Base-by-base conservation (phyloP, 2,797 vertebrate genomes). In the Pitangus sulphuratus region DNA sequence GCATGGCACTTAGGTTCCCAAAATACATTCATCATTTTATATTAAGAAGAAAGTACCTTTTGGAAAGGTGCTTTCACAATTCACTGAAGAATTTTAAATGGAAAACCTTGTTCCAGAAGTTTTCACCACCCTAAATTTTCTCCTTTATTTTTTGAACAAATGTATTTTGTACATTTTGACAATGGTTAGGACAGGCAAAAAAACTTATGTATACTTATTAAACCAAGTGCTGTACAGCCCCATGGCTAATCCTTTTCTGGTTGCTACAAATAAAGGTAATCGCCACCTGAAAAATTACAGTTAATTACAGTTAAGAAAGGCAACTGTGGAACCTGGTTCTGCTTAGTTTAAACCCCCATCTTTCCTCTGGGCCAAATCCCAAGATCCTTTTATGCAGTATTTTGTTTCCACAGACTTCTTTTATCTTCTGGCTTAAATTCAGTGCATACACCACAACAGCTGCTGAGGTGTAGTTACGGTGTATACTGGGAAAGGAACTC, bases 371-470 rank as follows among this genome's bases (percentile, higher is more conserved):
- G 69, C 31, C 69, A 91, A 86, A 94, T 93, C 66, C 31, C 57
- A 5, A 89, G 71, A 86, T 74, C 37, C 40, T 84, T 90, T 93
- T 66, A 86, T 48, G 33, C 14, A 64, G 33, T 17, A 61, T 70
- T 93, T 93, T 87, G 79, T 91, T 93, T 89, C 70, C 45, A 84
- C 62, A 76, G 54, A 78, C 31, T 88, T 96, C 61, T 31, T 93
- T 85, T 94, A 58, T 88, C 47, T 91, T 78, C 82, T 40, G 48
- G 40, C 54, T 91, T 65, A 78, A 90, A 95, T 87, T 84, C 83
- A 61, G 31, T 5, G 33, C 69, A 60, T 56, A n/a, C 35, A 79
- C 69, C 28, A 26, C 76, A 92, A 87, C 5, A 53, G 89, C 85
- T 89, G 79, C 82, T 60, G 83, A 95, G 83, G 68, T 89, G 90